phyloP scores from a whole-genome alignment of 2,113 vertebrate genomes.

The Felis chaus region DNA sequence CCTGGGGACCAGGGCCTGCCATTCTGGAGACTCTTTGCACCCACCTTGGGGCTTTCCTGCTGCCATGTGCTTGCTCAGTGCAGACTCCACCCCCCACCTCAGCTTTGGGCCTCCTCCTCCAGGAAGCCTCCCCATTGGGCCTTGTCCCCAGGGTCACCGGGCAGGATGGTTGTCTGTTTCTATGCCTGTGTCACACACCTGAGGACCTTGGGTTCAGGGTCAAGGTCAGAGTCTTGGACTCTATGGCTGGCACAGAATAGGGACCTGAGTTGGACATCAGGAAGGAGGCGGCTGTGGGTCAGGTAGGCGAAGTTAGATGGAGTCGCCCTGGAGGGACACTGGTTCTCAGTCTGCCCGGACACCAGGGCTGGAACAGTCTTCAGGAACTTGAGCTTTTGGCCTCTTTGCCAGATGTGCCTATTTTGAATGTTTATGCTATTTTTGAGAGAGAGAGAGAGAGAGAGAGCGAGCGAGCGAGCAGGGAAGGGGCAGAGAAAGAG shows the following conservation, averaged over 20 bases:
- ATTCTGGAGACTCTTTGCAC: background rate
- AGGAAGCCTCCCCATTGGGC: background rate
- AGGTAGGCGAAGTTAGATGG: background rate
- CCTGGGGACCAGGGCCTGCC: rapidly evolving
- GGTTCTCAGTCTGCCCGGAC: background rate
- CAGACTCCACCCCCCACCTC: no score
- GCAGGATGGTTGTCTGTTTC: background rate
- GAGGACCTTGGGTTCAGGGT: background rate
- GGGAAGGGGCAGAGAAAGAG: background rate
- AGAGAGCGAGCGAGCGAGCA: no score
- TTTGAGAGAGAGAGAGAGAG: background rate
- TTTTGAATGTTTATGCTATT: background rate
- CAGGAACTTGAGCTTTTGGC: background rate
- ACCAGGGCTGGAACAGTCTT: rapidly evolving
- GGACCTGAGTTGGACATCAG: background rate
- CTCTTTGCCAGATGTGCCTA: background rate
- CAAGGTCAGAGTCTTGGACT: background rate
- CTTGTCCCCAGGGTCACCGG: background rate
- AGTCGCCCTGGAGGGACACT: rapidly evolving
- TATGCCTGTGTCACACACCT: background rate
- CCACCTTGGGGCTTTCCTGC: rapidly evolving
- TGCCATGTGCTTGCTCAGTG: background rate
- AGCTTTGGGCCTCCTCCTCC: background rate
- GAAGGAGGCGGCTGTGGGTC: background rate
- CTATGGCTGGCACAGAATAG: background rate